phyloP scores from a whole-genome alignment of 2,113 vertebrate genomes.

The Tiliqua scincoides region DNA sequence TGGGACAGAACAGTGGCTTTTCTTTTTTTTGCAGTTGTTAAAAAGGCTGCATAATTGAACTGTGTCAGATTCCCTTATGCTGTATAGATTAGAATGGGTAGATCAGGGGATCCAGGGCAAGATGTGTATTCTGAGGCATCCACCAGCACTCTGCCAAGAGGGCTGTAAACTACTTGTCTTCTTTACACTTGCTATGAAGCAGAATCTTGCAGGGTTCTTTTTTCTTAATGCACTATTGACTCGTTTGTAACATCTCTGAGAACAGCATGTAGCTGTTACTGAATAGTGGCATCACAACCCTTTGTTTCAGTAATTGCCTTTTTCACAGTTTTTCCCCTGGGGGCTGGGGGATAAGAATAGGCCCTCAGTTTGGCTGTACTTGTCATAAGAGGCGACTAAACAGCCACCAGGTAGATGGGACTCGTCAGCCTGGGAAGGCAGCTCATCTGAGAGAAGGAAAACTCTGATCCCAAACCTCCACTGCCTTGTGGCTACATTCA shows the following conservation, averaged over 20 bases:
- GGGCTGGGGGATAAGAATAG: no score
- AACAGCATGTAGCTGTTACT: not conserved
- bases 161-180: not conserved
- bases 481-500: no score
- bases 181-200: not conserved
- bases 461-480: no score
- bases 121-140: not conserved
- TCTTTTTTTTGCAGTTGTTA: not conserved
- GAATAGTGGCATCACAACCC: not conserved
- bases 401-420: no score
- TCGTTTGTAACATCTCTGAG: not conserved
- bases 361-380: no score
- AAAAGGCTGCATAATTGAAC: not conserved
- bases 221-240: not conserved
- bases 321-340: not conserved
- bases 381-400: no score
- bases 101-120: not conserved
- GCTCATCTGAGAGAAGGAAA: no score
- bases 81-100: not conserved
- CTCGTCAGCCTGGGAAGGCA: no score
- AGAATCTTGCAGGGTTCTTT: not conserved
- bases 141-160: not conserved
- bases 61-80: not conserved
- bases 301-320: slow-evolving; percentile 24
- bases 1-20: not conserved